phyloP scores from a whole-genome alignment of 2,113 vertebrate species.

The Xenopus borealis region DNA sequence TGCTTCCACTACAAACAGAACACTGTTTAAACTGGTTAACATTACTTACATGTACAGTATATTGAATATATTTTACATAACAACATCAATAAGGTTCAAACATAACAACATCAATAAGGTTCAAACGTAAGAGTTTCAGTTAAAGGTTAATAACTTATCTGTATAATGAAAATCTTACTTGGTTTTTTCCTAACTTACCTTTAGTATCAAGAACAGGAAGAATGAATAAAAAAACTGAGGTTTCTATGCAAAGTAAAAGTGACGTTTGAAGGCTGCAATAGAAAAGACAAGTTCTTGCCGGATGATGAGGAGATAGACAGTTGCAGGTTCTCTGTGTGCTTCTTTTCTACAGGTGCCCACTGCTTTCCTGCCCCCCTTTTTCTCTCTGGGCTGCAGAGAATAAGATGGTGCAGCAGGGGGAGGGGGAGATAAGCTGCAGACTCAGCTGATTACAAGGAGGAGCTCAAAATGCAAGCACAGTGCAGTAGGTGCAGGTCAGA shows the following conservation, averaged over 20 bases:
- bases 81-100: no score
- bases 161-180: no score
- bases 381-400: slow-evolving; percentile 6
- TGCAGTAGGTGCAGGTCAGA: not conserved
- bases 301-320: not conserved
- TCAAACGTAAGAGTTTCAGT: no score
- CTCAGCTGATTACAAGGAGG: slow-evolving; percentile 32
- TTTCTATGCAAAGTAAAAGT: not conserved
- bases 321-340: not conserved
- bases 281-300: not conserved
- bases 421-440: slow-evolving; percentile 34
- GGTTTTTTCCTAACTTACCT: slow-evolving; percentile 9
- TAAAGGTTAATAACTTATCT: no score
- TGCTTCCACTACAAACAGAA: no score
- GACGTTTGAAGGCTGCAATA: not conserved
- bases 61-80: no score
- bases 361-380: slow-evolving; percentile 4
- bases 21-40: no score
- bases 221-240: not conserved
- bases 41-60: no score
- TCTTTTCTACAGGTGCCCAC: slow-evolving; percentile 20
- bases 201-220: not conserved
- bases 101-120: no score
- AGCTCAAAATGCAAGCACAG: not conserved
- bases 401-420: slow-evolving; percentile 21